Evolutionary conservation across 2,113 vertebrate species (phyloP).

Genomic region (Gambusia holbrooki): DNA sequence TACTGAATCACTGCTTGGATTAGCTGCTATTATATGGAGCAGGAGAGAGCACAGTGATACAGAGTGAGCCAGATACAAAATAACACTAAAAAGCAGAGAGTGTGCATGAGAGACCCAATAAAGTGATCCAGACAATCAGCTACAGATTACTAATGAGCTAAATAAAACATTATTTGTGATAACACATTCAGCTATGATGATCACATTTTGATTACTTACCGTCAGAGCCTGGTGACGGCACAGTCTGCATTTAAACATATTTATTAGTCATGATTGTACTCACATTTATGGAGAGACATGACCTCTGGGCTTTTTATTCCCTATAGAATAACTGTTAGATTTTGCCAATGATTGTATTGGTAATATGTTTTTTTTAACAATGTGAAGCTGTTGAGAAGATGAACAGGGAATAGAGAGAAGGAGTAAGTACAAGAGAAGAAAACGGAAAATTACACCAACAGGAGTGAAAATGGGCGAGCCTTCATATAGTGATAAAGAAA

Average conservation of each 20-base stretch:
- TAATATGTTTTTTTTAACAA: background rate
- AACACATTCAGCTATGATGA: conserved; percentile 10
- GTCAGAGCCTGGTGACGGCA: background rate
- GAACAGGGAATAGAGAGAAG: background rate
- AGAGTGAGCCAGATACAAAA: conserved; percentile 1
- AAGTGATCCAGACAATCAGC: conserved; percentile 17
- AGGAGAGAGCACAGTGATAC: background rate
- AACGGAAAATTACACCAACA: background rate
- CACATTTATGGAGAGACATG: background rate
- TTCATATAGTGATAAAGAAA: background rate
- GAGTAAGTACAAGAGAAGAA: background rate
- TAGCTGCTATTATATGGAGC: background rate
- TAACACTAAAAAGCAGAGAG: conserved; percentile 12
- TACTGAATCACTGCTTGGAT: background rate
- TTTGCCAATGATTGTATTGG: background rate
- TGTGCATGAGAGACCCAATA: conserved; percentile 6
- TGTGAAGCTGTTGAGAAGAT: background rate
- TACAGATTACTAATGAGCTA: conserved; percentile 19
- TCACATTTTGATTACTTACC: conserved; percentile 14
- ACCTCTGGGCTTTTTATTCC: background rate
- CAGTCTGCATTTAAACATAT: background rate
- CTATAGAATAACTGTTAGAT: background rate
- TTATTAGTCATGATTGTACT: background rate
- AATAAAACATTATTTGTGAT: conserved; percentile 15
- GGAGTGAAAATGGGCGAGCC: background rate